Base-by-base conservation (phyloP, 1,140 invertebrate species). In the Streblospio benedicti region DNA sequence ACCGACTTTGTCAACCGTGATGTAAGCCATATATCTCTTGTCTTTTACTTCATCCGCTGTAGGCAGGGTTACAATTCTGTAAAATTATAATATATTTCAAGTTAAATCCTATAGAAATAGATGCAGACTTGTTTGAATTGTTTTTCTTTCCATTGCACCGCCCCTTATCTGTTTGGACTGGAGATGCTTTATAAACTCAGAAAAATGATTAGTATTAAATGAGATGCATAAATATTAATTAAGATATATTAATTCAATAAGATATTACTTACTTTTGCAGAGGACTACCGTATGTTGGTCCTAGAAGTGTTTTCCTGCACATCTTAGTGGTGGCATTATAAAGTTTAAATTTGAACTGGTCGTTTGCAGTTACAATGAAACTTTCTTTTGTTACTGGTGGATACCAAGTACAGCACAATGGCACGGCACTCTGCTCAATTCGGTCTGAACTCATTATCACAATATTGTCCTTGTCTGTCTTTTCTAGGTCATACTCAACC, bases 401-500 rank as follows among this genome's bases (percentile, higher is more conserved):
- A 65, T 77, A 76, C 72, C 69, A 76, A 0, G 74, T 65, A 38
- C 84, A 81, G 45, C 78, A 79, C 23, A 83, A 68, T 0, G 86
- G 85, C 6, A 82, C 68, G 16, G 83, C 84, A 57, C 76, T 80
- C 65, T 84, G 83, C 59, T 87, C 85, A 32, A 87, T 81, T 62
- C 81, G 69, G 52, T 78, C 72, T 6, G 69, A 61, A 75, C 80
- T 70, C 66, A 74, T 49, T 53, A 79, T 73, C 51, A 66, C 65
- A 35, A 79, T 67, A 31, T 73, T 70, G 65, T 80, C 78, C 35
- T 77, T 74, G 45, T 71, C 75, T 51, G 50, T 83, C n/a, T 76
- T 72, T 14, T 79, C 77, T 38, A 87, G 74, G 64, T 86, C 81
- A 67, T 88, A 89, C 73, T 87, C 85, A 16, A 87, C 81, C 72